Evolutionary conservation across 2,888 invertebrate genomes (phyloP).

Genomic region (Eudemis profundana): DNA sequence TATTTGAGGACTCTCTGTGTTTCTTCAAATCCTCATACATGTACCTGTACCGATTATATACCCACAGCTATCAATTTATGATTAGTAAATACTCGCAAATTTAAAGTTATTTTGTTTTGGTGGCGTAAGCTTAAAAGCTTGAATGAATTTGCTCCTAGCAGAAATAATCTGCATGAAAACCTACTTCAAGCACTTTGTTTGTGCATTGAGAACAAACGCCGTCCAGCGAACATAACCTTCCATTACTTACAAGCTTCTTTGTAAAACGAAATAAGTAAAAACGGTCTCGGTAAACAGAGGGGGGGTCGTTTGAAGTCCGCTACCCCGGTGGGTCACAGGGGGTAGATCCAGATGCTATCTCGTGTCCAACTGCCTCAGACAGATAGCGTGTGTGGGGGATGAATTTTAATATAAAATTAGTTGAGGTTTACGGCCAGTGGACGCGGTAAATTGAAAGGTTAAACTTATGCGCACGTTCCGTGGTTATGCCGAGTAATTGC

Average conservation of each 20-base stretch:
- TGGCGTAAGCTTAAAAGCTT: background rate
- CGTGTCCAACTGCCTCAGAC: conserved; percentile 77
- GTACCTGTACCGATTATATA: too few species aligned
- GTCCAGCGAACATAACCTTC: conserved; percentile 26
- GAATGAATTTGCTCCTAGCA: too few species aligned
- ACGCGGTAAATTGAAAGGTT: conserved; percentile 43
- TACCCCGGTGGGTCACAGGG: conserved; percentile 55
- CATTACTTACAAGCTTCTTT: conserved; percentile 44
- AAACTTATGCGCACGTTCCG: conserved; percentile 37
- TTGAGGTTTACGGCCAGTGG: conserved; percentile 40
- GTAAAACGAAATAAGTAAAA: conserved; percentile 46
- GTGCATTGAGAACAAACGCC: conserved; percentile 13
- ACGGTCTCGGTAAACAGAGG: conserved; percentile 51
- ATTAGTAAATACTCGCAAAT: too few species aligned
- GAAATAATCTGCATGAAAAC: background rate
- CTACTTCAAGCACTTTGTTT: background rate
- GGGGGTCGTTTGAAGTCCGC: conserved; percentile 72
- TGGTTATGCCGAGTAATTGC: conserved; percentile 39
- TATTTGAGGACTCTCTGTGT: too few species aligned
- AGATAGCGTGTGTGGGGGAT: conserved; percentile 74
- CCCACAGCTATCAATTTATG: too few species aligned
- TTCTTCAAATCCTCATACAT: too few species aligned
- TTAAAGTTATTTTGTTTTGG: too few species aligned
- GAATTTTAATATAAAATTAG: conserved; percentile 72
- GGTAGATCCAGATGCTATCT: conserved; percentile 72